These are phyloP conservation scores for Sardina pilchardus DNA, from an alignment of 2,113 vertebrate species.

Conservation along the genomic window DNA sequence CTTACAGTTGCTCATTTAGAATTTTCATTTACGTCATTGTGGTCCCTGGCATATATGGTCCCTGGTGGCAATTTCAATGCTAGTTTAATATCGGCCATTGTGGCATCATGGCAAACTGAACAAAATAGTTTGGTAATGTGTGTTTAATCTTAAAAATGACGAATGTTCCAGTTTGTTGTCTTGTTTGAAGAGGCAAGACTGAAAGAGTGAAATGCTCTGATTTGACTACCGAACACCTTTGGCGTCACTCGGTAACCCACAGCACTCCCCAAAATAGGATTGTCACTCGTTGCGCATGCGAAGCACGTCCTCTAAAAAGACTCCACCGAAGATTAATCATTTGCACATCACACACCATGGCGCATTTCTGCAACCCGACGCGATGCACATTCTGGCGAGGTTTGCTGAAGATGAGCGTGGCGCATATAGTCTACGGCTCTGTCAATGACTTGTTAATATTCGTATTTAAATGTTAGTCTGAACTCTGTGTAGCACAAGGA, in stretches of 20 bases:
- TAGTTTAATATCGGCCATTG: too few species aligned
- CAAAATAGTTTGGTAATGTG: not conserved
- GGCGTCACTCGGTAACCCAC: conserved; percentile 36
- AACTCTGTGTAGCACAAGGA: not conserved
- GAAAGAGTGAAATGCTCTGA: conserved; percentile 26
- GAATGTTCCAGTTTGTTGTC: not conserved
- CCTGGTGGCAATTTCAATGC: too few species aligned
- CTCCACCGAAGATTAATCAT: conserved; percentile 40
- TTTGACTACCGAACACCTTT: conserved; percentile 29
- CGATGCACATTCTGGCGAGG: conserved; percentile 1
- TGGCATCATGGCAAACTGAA: not conserved
- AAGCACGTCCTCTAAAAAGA: conserved; percentile 29
- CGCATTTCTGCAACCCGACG: conserved; percentile 4
- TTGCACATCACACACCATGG: conserved; percentile 33
- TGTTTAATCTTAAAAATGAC: not conserved
- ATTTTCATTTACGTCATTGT: too few species aligned
- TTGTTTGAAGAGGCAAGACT: not conserved
- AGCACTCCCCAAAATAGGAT: conserved; percentile 37
- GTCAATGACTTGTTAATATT: not conserved
- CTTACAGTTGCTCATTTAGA: too few species aligned
- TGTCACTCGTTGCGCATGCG: conserved; percentile 35
- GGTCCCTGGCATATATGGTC: too few species aligned
- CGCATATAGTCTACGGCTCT: not conserved
- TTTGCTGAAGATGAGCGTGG: not conserved
- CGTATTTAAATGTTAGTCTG: not conserved